Percentiles rank a stretch among this genome's conserved stretches.
Conservation (phyloP, 2,888 invertebrate species). For the Clitarchus hookeri region DNA sequence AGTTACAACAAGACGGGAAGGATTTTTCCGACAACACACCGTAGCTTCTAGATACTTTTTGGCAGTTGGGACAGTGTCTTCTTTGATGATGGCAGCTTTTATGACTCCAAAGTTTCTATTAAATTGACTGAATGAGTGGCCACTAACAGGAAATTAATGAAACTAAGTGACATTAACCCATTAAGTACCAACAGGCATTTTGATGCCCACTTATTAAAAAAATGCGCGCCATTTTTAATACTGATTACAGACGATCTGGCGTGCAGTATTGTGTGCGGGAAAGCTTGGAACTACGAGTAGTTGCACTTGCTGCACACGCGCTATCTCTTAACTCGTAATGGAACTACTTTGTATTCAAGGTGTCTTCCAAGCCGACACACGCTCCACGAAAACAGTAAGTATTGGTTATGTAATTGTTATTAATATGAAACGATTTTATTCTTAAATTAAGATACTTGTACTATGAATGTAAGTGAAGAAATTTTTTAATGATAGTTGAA, state of each 20-base stretch:
- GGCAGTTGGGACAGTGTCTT: too few species aligned
- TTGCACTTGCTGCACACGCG: not conserved
- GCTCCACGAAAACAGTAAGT: not conserved
- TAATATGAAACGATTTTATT: not conserved
- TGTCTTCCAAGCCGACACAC: not conserved
- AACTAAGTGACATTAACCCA: too few species aligned
- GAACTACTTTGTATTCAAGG: not conserved
- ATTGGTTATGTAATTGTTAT: not conserved
- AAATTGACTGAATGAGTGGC: too few species aligned
- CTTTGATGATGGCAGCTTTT: too few species aligned
- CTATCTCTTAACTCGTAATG: not conserved
- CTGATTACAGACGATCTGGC: not conserved
- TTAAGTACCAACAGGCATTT: slow-evolving; percentile 14
- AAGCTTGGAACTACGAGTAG: not conserved
- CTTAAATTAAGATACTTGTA: not conserved
- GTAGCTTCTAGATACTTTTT: too few species aligned
- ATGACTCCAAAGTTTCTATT: too few species aligned
- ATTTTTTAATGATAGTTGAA: not conserved
- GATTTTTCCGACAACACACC: too few species aligned
- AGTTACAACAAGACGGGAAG: too few species aligned
- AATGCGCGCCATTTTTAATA: not conserved
- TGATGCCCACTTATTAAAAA: not conserved
- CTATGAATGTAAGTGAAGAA: not conserved
- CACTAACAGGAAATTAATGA: too few species aligned
- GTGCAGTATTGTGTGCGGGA: not conserved